Conservation (phyloP, 2,113 vertebrate genomes). For the Notarius lentiginosus region DNA sequence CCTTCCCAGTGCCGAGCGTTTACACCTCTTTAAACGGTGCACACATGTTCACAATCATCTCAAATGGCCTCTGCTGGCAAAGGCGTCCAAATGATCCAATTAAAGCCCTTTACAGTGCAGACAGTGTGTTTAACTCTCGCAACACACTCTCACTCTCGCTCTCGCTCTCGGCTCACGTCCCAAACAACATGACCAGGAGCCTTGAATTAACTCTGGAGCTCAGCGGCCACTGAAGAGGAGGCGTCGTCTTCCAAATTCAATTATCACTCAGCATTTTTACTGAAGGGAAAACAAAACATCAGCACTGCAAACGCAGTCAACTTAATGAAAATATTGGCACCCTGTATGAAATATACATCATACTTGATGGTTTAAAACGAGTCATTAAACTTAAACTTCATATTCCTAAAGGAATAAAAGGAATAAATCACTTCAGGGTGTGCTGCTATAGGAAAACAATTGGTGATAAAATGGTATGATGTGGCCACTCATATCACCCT, state of each 20-base stretch:
- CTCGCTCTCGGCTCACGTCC: background rate
- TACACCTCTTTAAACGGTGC: slow-evolving; percentile 59
- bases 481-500: too few species aligned
- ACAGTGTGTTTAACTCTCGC: slow-evolving; percentile 43
- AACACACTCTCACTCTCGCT: background rate
- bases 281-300: background rate
- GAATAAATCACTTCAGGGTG: too few species aligned
- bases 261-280: background rate
- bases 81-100: slow-evolving; percentile 72
- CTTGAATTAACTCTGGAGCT: background rate
- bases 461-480: too few species aligned
- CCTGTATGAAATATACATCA: too few species aligned
- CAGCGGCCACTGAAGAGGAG: background rate
- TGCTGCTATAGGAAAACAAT: too few species aligned
- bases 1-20: slow-evolving; percentile 12
- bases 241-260: background rate
- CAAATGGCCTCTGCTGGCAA: slow-evolving; percentile 64
- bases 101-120: slow-evolving; percentile 60
- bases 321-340: background rate
- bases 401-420: too few species aligned
- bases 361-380: too few species aligned
- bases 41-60: slow-evolving; percentile 67
- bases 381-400: too few species aligned
- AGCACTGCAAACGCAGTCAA: background rate
- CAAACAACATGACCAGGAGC: slow-evolving; percentile 2